Base-by-base conservation (phyloP, 1,140 invertebrate genomes). In the Hydropsyche tenuis region DNA sequence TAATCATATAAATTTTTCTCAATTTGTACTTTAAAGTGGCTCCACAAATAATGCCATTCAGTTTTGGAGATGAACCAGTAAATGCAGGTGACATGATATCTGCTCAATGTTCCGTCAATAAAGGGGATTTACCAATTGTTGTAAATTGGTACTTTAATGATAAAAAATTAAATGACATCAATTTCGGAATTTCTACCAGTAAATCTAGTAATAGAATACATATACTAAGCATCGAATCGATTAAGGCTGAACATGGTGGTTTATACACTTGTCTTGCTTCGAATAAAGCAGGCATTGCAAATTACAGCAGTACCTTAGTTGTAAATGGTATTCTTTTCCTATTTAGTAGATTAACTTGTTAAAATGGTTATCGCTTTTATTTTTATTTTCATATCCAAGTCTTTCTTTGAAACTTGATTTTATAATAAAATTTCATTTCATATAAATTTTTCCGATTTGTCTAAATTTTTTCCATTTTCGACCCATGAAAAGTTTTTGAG, bases 81-180 rank as follows among this genome's bases (percentile, higher is more conserved):
- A 88, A 88, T 79, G 83, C 86, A 37, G 87, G 87, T 22, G 87
- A 89, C 27, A 86, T 85, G 30, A 86, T 86, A 42, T 85, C 85
- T 30, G 81, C 86, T 64, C 85, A 87, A 42, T 93, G 91, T 81
- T 87, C 88, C 69, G 88, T 92, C 43, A 87, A 88, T 66, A 92
- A 92, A 79, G 93, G 92, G 3, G 92, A 93, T 79, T 84, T 88
- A 69, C 92, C 92, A 0, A 85, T 94, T 42, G 88, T 88, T 74
- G 91, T 94, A 45, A 85, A 85, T 6, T 92, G 92, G 90, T 87
- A 89, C 63, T 91, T 93, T 78, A 89, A 93, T 77, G 89, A 87
- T 79, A 83, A 83, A 72, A 79, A 78, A 20, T 78, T 85, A 56
- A 65, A 68, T 22, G 81, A 76, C 74, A 79, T 78, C 70, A 83